These are phyloP conservation scores for Anoura caudifer DNA, from an alignment of 2,113 vertebrate species.

Conservation along the genomic window DNA sequence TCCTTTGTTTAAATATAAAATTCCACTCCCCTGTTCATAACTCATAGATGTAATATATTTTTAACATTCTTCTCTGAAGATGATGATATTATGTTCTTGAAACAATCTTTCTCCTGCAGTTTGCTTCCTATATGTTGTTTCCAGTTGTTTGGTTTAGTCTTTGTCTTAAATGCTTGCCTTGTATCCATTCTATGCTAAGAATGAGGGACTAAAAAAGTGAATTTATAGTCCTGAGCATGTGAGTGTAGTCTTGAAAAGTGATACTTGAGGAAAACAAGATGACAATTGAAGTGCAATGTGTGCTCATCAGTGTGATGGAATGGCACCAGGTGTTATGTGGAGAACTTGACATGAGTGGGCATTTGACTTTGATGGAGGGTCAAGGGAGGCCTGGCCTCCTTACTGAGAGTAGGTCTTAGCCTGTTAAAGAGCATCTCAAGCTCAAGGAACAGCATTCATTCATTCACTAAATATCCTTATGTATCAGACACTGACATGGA, in stretches of 20 bases:
- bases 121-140: neutral
- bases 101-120: neutral
- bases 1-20: neutral
- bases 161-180: neutral
- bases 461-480: neutral
- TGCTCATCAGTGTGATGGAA: neutral
- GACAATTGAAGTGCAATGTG: neutral
- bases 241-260: neutral
- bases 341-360: neutral
- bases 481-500: neutral
- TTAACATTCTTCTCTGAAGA: neutral
- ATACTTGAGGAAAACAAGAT: neutral
- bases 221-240: neutral
- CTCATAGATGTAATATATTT: neutral
- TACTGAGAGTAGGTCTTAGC: neutral
- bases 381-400: neutral
- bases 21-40: neutral
- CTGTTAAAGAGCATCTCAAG: neutral
- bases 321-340: rapidly evolving
- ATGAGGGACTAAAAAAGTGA: neutral
- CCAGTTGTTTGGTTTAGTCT: neutral
- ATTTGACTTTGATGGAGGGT: neutral
- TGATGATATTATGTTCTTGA: neutral
- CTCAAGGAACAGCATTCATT: neutral
- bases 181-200: neutral